Conservation (phyloP, 2,888 invertebrate species). For the Galeopsomyia nigrocyanea region DNA sequence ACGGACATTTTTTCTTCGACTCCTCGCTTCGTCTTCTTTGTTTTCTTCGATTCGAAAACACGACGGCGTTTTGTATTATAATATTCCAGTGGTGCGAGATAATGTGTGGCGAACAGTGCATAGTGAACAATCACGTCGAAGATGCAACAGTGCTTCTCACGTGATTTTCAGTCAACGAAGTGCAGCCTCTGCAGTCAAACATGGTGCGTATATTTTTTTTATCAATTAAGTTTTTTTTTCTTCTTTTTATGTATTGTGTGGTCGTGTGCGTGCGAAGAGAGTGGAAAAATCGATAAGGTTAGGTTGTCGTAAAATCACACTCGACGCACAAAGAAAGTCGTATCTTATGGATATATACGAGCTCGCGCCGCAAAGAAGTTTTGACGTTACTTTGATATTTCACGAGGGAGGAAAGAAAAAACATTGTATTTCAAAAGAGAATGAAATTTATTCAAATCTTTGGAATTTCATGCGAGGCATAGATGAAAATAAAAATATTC, state of each 20-base stretch:
- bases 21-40: constrained; percentile 1
- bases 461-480: no score
- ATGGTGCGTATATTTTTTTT: constrained; percentile 31
- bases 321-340: constrained; percentile 10
- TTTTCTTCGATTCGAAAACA: background rate
- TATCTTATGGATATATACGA: constrained; percentile 9
- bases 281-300: constrained; percentile 37
- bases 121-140: constrained; percentile 7
- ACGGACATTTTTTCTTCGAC: constrained; percentile 11
- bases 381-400: no score
- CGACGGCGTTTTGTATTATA: background rate
- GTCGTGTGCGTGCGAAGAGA: constrained; percentile 5
- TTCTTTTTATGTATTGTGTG: constrained; percentile 5
- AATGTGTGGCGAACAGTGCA: constrained; percentile 38
- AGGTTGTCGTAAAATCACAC: constrained; percentile 19
- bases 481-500: no score
- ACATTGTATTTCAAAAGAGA: no score
- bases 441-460: no score
- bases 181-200: constrained; percentile 27
- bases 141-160: constrained; percentile 18
- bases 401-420: no score
- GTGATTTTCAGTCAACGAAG: constrained; percentile 38
- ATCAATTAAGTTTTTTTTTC: background rate
- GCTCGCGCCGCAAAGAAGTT: constrained; percentile 1
- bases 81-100: constrained; percentile 9